Base-by-base conservation (phyloP, 2,888 invertebrate genomes). In the Synanthedon andrenaeformis region DNA sequence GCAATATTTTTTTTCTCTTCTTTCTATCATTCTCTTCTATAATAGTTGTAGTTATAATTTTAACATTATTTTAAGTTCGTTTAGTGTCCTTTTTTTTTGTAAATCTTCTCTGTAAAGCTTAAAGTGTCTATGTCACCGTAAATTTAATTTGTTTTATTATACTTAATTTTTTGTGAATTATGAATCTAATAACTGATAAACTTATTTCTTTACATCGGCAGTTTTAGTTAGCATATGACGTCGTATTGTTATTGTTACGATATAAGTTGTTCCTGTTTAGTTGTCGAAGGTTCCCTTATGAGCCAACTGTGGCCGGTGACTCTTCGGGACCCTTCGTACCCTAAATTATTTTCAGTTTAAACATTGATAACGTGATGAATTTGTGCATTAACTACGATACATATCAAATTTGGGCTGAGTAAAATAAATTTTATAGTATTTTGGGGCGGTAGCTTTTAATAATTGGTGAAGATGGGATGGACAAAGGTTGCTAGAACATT, bases 391-490 rank as follows among this genome's bases (percentile, higher is more conserved):
- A 79, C 69, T 79, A 82, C 84, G 84, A 87, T 82, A 87, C 86
- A 86, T 87, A 87, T 87, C 86, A 87, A 85, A 72, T 74, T 82
- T 77, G 79, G 79, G 84, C 85, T 86, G 81, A 81, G 65, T 69
- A 70, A 71, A 71, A 72, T 74, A 72, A 69, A 61, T 66, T 66
- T 67, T 70, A 68, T 74, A 76, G 71, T 67, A 66, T 68, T 69
- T 70, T 72, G 82, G 80, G 79, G 79, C 76, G 82, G 79, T 74
- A 78, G 82, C 76, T 82, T 83, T 70, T 73, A 76, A 72, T 82
- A 81, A 73, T 74, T 45, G 45, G 49, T 19, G 61, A 67, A 63
- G 71, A 69, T 63, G 70, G 14, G 42, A 41, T 52, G 14, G 42
- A 41, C 41, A 35, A 52, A 42, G 14, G 70, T 70, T 72, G 70